A percentile compares a stretch with the other conserved stretches of the same genome.
phyloP scores from a whole-genome alignment of 2,113 vertebrate species.

The Brachypteracias leptosomus region DNA sequence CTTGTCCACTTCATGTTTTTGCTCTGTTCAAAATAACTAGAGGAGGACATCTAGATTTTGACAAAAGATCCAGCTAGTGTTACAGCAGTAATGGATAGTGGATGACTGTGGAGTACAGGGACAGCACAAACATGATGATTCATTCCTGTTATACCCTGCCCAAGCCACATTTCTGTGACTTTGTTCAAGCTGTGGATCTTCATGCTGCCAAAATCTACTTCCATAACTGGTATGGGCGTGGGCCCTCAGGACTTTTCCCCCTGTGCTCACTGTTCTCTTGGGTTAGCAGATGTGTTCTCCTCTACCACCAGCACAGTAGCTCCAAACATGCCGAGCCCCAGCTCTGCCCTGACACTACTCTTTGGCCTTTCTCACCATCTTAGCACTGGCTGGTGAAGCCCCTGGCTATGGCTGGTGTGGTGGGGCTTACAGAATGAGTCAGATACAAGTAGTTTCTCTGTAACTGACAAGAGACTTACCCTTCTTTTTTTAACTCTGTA shows the following conservation, averaged over 20 bases:
- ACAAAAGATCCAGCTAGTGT: neutral
- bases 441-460: neutral
- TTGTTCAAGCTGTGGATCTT: neutral
- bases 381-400: neutral
- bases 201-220: neutral
- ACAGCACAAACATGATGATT: neutral
- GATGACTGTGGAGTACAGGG: neutral
- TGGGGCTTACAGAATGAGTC: neutral
- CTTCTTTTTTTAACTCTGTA: neutral
- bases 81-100: neutral
- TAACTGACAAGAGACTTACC: neutral
- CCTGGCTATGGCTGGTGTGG: neutral
- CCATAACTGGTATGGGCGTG: neutral
- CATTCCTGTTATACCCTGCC: neutral
- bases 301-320: neutral
- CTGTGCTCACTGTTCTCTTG: neutral
- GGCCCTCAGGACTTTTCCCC: neutral
- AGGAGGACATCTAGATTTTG: neutral
- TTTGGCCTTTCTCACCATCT: neutral
- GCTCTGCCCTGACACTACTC: neutral
- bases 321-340: neutral
- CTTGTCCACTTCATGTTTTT: neutral
- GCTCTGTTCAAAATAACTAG: neutral
- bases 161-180: rapidly evolving
- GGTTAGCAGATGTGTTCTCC: neutral